Percentiles rank a stretch among this genome's conserved stretches.
These are phyloP conservation scores for Subacronicta megacephala DNA, from an alignment of 2,888 invertebrate genomes.

Conservation along the genomic window DNA sequence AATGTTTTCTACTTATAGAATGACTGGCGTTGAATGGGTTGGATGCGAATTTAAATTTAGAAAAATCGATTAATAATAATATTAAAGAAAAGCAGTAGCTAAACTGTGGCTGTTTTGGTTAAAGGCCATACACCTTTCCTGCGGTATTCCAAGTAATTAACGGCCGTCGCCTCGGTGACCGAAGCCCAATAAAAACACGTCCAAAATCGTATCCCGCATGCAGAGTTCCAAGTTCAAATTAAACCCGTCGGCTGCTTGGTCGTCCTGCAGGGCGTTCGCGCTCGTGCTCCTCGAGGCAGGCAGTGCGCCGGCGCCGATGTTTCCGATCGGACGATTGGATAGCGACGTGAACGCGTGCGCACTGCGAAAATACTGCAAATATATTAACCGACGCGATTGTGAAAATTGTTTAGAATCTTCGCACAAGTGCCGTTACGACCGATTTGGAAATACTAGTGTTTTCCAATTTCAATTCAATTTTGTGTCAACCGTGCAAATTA, in stretches of 20 bases:
- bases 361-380: constrained; percentile 69
- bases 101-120: constrained; percentile 53
- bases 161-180: constrained; percentile 66
- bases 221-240: constrained; percentile 80
- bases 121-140: constrained; percentile 72
- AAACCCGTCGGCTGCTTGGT: constrained; percentile 65
- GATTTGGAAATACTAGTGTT: constrained; percentile 29
- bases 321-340: constrained; percentile 80
- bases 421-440: constrained; percentile 56
- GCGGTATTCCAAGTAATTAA: constrained; percentile 76
- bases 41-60: constrained; percentile 28
- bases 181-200: constrained; percentile 77
- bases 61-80: constrained; percentile 8
- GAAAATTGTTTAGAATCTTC: constrained; percentile 56
- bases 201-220: constrained; percentile 76
- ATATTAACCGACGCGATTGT: constrained; percentile 50
- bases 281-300: constrained; percentile 44
- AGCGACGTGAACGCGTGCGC: constrained; percentile 68
- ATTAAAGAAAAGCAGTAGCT: constrained; percentile 9
- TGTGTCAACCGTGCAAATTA: constrained; percentile 55
- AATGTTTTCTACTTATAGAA: constrained; percentile 29
- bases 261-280: constrained; percentile 62
- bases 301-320: constrained; percentile 83
- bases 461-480: constrained; percentile 33
- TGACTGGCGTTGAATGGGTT: constrained; percentile 20